Evolutionary conservation across 2,797 vertebrate species (phyloP), one percentile per base, ranked within the genome.

Genomic region (Danio aesculapii): DNA sequence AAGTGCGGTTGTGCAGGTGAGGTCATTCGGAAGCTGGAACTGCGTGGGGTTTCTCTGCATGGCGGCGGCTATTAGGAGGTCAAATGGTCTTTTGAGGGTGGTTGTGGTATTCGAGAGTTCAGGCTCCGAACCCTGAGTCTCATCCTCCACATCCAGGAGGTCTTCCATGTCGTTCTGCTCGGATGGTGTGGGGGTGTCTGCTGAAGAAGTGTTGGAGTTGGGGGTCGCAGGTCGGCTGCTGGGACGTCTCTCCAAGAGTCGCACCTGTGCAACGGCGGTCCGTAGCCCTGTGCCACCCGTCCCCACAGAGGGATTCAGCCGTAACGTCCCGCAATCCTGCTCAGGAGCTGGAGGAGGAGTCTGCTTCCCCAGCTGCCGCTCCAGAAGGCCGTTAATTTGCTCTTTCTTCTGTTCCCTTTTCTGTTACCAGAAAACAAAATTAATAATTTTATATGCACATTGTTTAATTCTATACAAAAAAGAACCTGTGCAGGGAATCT

Each of bases 41-140:
- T 99, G 98, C 7, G 97, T 97, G 67, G 98, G 97, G 89, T 98
- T 99, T 88, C 96, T 95, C 91, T 99, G 97, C 97, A 98, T 98
- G 79, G 98, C 98, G 1, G 98, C 97, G 21, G 97, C 97, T 79
- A 99, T 98, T 61, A 99, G 95, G 86, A 99, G 94, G 92, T 99
- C 97, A 88, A 99, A 99, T 57, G 96, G 98, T 84, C 97, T 95
- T 91, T 97, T 98, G 82, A 99, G 94, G 52, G 79, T 86, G 2
- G 77, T 64, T 75, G 95, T 92, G 39, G 92, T 88, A 75, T 92
- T 91, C 81, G 94, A 92, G 63, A 92, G 93, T 87, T 99, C 98
- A 0, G 94, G 92, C 86, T 98, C 97, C 6, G 92, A 91, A 67
- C 94, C 93, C 88, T 93, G 95, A 43, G 95, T 89, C 81, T 98